Conservation (phyloP, 2,888 invertebrate species). For the Ditula angustiorana region DNA sequence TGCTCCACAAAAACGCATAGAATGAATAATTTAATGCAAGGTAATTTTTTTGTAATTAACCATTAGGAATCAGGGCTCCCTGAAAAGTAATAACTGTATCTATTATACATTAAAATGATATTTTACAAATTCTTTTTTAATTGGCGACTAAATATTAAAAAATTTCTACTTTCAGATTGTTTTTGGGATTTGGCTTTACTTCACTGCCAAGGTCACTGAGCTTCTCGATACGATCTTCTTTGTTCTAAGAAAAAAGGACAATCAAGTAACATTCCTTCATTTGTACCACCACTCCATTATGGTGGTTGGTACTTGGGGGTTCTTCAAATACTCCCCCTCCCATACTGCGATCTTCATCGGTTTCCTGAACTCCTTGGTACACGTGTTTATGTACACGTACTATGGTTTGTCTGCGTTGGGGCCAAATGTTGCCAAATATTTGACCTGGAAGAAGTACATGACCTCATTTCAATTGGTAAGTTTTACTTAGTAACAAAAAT, state of each 20-base stretch:
- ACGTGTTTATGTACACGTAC: slow-evolving; percentile 93
- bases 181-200: slow-evolving; percentile 87
- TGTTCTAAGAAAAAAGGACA: slow-evolving; percentile 91
- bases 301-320: slow-evolving; percentile 91
- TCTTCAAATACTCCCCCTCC: slow-evolving; percentile 90
- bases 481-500: neutral
- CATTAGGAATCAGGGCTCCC: no score
- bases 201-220: slow-evolving; percentile 91
- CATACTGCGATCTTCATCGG: slow-evolving; percentile 90
- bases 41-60: no score
- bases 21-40: no score
- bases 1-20: no score
- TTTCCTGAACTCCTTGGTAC: slow-evolving; percentile 90
- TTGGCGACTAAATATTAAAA: no score
- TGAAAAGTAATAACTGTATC: no score
- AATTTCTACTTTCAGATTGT: slow-evolving; percentile 78
- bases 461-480: slow-evolving; percentile 92
- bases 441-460: slow-evolving; percentile 95
- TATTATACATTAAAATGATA: no score
- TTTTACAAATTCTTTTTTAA: slow-evolving; percentile 51
- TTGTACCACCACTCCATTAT: slow-evolving; percentile 94
- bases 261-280: slow-evolving; percentile 94
- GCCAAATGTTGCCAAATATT: slow-evolving; percentile 89
- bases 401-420: slow-evolving; percentile 92
- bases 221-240: slow-evolving; percentile 94